A percentile compares a stretch with the other conserved stretches of the same genome.
Evolutionary conservation across 2,888 invertebrate species (phyloP).

Genomic region (Ypsolopha scabrella): DNA sequence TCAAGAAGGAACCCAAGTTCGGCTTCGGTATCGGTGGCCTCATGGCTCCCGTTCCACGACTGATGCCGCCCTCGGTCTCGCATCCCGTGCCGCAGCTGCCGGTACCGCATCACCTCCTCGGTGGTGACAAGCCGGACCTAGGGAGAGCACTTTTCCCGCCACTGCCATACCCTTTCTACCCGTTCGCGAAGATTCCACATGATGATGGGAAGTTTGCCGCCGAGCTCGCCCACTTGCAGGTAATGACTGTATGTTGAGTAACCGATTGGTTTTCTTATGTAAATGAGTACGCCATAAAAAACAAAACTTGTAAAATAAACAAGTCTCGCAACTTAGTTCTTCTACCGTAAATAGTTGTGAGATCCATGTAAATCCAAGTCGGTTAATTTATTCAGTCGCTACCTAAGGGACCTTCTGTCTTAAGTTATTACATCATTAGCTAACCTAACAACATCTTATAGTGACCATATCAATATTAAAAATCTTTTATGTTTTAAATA

Average conservation of each 20-base stretch:
- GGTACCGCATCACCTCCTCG: constrained; percentile 62
- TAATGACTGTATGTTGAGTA: constrained; percentile 14
- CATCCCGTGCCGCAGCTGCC: constrained; percentile 57
- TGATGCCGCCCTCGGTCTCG: constrained; percentile 50
- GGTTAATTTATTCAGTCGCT: too few relatives aligned
- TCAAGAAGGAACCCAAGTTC: constrained; percentile 84
- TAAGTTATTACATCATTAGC: too few relatives aligned
- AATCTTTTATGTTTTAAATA: too few relatives aligned
- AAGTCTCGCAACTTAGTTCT: too few relatives aligned
- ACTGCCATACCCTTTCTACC: constrained; percentile 78
- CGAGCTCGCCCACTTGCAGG: constrained; percentile 75
- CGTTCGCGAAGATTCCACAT: constrained; percentile 70
- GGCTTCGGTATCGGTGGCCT: constrained; percentile 76
- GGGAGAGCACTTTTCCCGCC: constrained; percentile 77
- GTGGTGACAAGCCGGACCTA: constrained; percentile 73
- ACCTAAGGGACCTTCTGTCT: too few relatives aligned
- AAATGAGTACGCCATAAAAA: too few relatives aligned
- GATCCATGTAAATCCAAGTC: too few relatives aligned
- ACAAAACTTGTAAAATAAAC: too few relatives aligned
- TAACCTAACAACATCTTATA: too few relatives aligned
- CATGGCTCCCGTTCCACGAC: constrained; percentile 70
- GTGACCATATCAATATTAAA: too few relatives aligned
- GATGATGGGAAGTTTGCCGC: constrained; percentile 74
- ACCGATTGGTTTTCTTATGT: too few relatives aligned
- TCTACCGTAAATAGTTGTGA: too few relatives aligned